Base-by-base conservation (phyloP, 1,140 invertebrate species). In the Chelonus insularis region DNA sequence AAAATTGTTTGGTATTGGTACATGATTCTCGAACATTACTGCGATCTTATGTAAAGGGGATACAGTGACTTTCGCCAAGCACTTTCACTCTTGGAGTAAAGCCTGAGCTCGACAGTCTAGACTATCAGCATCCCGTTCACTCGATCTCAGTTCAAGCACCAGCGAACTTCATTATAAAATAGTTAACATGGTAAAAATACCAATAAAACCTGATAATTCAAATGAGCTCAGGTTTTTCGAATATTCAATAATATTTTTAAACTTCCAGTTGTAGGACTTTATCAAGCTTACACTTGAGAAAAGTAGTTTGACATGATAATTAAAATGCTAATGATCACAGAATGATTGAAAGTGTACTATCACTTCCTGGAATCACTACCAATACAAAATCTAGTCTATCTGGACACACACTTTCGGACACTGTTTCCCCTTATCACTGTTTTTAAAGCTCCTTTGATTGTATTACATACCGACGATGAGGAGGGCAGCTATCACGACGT, bases 401-500 rank as follows among this genome's bases (percentile, higher is more conserved):
- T 48, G 34, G 39, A 52, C 41, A 25, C 56, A 54, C 64, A 61
- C 62, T 57, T 63, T 58, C 34, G 54, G 52, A 25, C 50, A 34
- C 18, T 50, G 32, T 51, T 37, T 50, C 3, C 54, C 60, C 36
- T 16, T n/a, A n/a, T 25, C 41, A 32, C 12, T 60, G 57, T 62
- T 41, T 29, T 57, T 64, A 23, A 59, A 43, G 60, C 29, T 48
- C 55, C 56, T 55, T 54, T 51, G 54, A 48, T 55, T 43, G 29
- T 57, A 57, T 60, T 81, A 81, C 79, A 67, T 81, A 81, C 79
- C 79, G 76, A 74, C 77, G 71, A 80, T 68, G 64, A 81, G 78
- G 70, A 81, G 75, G 64, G 75, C 76, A 64, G 76, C 76, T 68
- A 80, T 72, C 65, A 78, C 75, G 69, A 74, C 71, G 74, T 73